These are phyloP conservation scores for Solenopsis invicta DNA, from an alignment of 1,140 invertebrate species.

Conservation along the genomic window DNA sequence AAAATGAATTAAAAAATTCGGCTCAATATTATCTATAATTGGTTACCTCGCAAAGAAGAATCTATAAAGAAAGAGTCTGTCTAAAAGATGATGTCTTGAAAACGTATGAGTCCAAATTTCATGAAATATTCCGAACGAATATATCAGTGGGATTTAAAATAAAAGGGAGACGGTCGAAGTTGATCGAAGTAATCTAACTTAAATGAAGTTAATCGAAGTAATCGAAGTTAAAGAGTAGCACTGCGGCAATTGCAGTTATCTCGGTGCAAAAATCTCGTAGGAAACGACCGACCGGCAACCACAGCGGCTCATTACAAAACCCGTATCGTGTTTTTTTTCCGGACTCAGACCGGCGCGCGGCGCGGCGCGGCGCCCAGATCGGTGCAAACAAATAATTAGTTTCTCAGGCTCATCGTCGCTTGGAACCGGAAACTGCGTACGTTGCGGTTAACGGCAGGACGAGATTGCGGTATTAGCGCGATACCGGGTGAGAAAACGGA, in stretches of 20 bases:
- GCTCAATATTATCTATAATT: neutral
- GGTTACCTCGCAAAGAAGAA: neutral
- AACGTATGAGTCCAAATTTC: neutral
- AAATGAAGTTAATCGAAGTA: conserved; percentile 8
- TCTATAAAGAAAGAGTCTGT: neutral
- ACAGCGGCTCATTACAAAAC: neutral
- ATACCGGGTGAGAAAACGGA: conserved; percentile 16
- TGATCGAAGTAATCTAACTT: neutral
- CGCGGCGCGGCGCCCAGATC: neutral
- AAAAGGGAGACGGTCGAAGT: neutral
- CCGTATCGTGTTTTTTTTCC: conserved; percentile 12
- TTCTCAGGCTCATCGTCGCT: conserved; percentile 27
- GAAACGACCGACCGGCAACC: conserved; percentile 6
- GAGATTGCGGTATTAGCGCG: conserved; percentile 54
- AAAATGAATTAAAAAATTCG: neutral
- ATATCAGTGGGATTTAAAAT: neutral
- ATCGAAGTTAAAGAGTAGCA: neutral
- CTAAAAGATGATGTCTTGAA: neutral
- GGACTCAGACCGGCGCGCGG: neutral
- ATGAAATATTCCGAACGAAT: neutral
- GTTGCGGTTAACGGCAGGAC: conserved; percentile 46
- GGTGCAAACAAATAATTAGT: conserved; percentile 48
- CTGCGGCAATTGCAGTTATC: neutral
- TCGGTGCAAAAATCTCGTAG: conserved; percentile 10
- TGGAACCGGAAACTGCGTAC: conserved; percentile 23